These are phyloP conservation scores for Priocnemis perturbator DNA, from an alignment of 2,888 invertebrate species.

Conservation along the genomic window DNA sequence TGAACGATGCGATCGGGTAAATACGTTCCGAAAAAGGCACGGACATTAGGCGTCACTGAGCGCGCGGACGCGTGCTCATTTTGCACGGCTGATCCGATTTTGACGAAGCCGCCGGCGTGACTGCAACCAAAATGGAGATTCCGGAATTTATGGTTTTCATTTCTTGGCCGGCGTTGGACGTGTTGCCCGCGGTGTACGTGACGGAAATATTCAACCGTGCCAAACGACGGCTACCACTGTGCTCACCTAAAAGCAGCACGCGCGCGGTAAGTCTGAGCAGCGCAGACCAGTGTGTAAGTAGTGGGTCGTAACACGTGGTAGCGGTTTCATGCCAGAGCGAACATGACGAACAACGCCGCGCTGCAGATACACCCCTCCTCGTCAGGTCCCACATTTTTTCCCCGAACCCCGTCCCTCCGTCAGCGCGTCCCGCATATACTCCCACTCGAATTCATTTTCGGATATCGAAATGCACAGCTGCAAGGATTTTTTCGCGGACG, in stretches of 20 bases:
- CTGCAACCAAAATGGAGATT: slow-evolving; percentile 46
- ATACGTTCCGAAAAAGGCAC: no score
- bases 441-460: no score
- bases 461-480: no score
- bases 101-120: slow-evolving; percentile 38
- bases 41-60: no score
- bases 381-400: background rate
- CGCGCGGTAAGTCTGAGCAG: slow-evolving; percentile 13
- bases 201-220: slow-evolving; percentile 52
- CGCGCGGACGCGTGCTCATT: no score
- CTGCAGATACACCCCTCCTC: background rate
- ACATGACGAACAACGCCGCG: slow-evolving; percentile 3
- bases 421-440: no score
- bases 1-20: no score
- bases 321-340: slow-evolving; percentile 31
- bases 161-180: slow-evolving; percentile 55
- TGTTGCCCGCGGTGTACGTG: slow-evolving; percentile 55
- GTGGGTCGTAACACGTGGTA: slow-evolving; percentile 30
- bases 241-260: slow-evolving; percentile 13
- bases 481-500: no score
- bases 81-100: slow-evolving; percentile 49
- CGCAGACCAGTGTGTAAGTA: slow-evolving; percentile 25
- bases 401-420: no score
- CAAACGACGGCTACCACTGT: slow-evolving; percentile 28
- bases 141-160: slow-evolving; percentile 65